Percentiles rank a stretch among this genome's conserved stretches.
Conservation (phyloP, 2,113 vertebrate species). For the Haemorhous mexicanus region DNA sequence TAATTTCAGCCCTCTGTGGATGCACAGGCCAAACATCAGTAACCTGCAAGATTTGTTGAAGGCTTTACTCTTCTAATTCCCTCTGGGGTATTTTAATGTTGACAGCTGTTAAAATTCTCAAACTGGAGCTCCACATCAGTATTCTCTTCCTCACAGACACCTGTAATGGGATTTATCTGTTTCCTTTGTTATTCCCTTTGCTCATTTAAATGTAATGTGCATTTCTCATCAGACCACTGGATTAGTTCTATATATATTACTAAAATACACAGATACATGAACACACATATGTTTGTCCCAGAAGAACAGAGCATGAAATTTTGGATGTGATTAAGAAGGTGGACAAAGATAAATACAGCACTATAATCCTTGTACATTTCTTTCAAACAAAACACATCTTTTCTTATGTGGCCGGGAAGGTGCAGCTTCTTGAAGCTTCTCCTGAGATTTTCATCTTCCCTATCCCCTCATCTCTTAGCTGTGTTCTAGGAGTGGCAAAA, state of each 20-base stretch:
- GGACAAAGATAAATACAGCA: background rate
- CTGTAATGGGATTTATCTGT: constrained; percentile 67
- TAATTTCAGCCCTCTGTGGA: constrained; percentile 60
- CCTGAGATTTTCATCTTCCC: background rate
- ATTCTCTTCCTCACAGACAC: constrained; percentile 65
- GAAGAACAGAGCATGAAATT: background rate
- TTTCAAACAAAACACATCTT: background rate
- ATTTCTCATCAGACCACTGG: constrained; percentile 50
- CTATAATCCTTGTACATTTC: background rate
- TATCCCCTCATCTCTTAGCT: background rate
- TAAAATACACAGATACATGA: background rate
- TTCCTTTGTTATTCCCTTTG: constrained; percentile 65
- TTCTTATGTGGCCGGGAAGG: background rate
- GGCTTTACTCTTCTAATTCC: constrained; percentile 61
- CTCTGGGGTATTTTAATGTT: constrained; percentile 64
- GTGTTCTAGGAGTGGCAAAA: background rate
- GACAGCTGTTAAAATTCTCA: constrained; percentile 72
- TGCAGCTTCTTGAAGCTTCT: background rate
- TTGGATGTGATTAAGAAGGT: background rate
- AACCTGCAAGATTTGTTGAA: constrained; percentile 67
- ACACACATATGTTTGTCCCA: background rate
- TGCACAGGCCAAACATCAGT: constrained; percentile 36
- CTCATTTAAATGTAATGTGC: constrained; percentile 67
- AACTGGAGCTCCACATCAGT: constrained; percentile 53
- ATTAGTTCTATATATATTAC: constrained; percentile 42